Base-by-base conservation (phyloP, 2,113 vertebrate species). In the Clarias gariepinus region DNA sequence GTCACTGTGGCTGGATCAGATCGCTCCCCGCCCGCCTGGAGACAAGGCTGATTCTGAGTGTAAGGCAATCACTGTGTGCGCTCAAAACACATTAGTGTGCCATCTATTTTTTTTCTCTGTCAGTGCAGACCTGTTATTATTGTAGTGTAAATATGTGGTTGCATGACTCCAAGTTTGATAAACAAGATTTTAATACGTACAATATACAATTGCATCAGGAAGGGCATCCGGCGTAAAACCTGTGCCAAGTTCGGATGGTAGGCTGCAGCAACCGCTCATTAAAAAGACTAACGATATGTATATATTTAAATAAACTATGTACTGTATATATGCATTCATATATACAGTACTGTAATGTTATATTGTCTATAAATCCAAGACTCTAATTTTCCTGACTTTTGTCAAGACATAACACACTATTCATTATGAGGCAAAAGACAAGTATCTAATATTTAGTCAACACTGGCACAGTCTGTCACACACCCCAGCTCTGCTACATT, bases 401-500 rank as follows among this genome's bases (percentile, higher is more conserved):
- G n/a, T n/a, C n/a, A n/a, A n/a, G 57, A 74, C 28, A 15, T 33
- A 69, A 68, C 30, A 1, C 18, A 23, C 28, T 69, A 41, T 41
- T 85, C 74, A 85, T 85, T 85, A 85, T 85, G 30, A 85, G 66
- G 63, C 5, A 36, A 33, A 41, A 36, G 47, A 79, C 11, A 47
- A 21, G n/a, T 66, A 79, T 80, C 55, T 63, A 25, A 78, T 79
- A 64, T 79, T 25, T 66, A 82, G 36, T 73, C 25, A 71, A 60
- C 18, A 36, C 41, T 30, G 52, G 18, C 52, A 80, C 18, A 58
- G 85, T 69, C 36, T 63, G 36, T 73, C 63, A 30, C 30, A 30
- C 85, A 76, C n/a, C n/a, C 57, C 4, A 76, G 52, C 41, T 36
- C 66, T 74, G 16, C 25, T 55, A 83, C 47, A 58, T 63, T 28